Evolutionary conservation across 2,888 invertebrate genomes (phyloP).

Genomic region (Rotaria macrura): DNA sequence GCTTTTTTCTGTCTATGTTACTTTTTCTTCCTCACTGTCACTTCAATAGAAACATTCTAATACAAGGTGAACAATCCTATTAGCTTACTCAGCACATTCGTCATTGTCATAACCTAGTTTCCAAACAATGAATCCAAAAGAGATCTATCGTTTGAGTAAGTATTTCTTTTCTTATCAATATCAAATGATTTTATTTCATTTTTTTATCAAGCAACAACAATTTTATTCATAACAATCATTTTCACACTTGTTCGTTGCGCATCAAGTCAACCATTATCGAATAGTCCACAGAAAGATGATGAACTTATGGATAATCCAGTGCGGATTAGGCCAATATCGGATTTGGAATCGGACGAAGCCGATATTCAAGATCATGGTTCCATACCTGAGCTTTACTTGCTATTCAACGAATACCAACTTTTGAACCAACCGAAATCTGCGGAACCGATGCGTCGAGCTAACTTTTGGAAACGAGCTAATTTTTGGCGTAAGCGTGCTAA

Average conservation of each 20-base stretch:
- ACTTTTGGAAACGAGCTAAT: slow-evolving; percentile 4
- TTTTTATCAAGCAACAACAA: neutral
- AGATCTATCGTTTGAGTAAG: neutral
- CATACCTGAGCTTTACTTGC: neutral
- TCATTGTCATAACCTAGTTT: neutral
- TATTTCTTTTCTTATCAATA: neutral
- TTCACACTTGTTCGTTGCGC: neutral
- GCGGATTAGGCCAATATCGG: neutral
- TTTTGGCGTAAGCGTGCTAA: neutral
- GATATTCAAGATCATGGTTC: neutral
- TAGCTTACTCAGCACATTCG: neutral
- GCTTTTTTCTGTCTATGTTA: neutral
- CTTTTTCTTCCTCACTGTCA: neutral
- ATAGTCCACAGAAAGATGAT: neutral
- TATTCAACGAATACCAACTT: neutral
- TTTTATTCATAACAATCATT: neutral
- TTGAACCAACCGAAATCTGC: neutral
- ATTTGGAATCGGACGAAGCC: neutral
- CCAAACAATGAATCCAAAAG: neutral
- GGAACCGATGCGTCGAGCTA: neutral
- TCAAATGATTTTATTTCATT: too few relatives aligned
- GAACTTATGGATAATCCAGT: neutral
- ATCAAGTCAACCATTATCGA: neutral
- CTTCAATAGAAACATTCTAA: neutral
- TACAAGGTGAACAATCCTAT: neutral